Conservation (phyloP, 2,888 invertebrate species). For the Dasypogon diadema region DNA sequence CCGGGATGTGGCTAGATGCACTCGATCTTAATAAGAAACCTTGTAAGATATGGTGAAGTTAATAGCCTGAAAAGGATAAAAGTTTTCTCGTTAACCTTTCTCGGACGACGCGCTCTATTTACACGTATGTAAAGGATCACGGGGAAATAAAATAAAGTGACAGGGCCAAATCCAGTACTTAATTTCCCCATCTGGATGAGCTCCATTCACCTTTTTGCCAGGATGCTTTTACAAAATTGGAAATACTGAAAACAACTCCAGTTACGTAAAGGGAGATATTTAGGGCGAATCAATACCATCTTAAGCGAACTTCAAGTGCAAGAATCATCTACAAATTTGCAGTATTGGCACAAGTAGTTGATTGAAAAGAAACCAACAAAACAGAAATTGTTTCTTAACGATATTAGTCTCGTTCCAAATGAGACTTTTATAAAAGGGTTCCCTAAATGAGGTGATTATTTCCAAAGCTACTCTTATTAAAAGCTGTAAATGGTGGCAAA, state of each 20-base stretch:
- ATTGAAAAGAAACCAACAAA: no score
- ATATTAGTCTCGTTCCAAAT: no score
- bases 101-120: constrained; percentile 19
- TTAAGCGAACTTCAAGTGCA: no score
- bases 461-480: no score
- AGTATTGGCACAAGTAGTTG: no score
- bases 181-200: constrained; percentile 31
- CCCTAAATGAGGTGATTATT: no score
- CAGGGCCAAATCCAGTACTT: constrained; percentile 3
- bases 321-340: no score
- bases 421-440: no score
- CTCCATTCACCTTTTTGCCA: neutral
- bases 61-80: constrained; percentile 62
- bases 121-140: neutral
- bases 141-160: neutral
- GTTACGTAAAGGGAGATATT: neutral
- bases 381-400: no score
- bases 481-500: no score
- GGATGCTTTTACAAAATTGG: constrained; percentile 29
- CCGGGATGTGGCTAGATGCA: constrained; percentile 42
- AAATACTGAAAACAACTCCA: neutral
- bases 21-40: constrained; percentile 52
- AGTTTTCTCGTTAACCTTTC: constrained; percentile 67
- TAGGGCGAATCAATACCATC: no score
- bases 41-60: constrained; percentile 38